Conservation (phyloP, 1,140 invertebrate genomes). For the Neotoxoptera formosana region DNA sequence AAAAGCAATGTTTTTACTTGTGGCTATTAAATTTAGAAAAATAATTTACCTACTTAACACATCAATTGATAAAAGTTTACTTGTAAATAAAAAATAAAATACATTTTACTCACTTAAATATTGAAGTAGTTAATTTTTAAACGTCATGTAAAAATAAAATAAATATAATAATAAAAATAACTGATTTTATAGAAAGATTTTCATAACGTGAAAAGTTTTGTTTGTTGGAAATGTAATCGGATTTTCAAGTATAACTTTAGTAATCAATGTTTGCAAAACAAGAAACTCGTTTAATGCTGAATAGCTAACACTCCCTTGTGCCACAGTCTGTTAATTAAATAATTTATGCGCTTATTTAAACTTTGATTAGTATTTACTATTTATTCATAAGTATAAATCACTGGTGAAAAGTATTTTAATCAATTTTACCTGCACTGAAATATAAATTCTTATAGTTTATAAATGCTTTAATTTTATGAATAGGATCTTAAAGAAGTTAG, state of each 20-base stretch:
- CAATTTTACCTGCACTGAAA: not conserved
- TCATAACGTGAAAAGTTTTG: conserved; percentile 41
- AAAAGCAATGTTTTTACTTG: not conserved
- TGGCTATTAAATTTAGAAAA: not conserved
- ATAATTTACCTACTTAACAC: not conserved
- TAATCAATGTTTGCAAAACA: conserved; percentile 53
- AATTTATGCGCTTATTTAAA: conserved; percentile 47
- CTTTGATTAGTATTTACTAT: conserved; percentile 50
- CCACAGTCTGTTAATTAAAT: conserved; percentile 48
- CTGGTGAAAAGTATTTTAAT: conserved; percentile 12
- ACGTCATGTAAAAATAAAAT: not conserved
- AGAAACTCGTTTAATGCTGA: conserved; percentile 50
- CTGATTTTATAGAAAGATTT: not conserved
- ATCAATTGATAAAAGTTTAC: not conserved
- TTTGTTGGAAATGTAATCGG: conserved; percentile 43
- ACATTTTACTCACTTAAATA: not conserved
- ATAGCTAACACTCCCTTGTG: conserved; percentile 17
- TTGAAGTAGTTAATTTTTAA: not conserved
- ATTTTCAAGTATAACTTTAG: conserved; percentile 52
- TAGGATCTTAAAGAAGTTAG: not conserved
- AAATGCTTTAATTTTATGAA: not conserved
- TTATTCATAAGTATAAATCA: conserved; percentile 46
- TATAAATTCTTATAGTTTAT: not conserved
- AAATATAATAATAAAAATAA: conserved; percentile 6
- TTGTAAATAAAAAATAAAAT: not conserved